These are phyloP conservation scores for Bhutanitis thaidina DNA, from an alignment of 2,888 invertebrate genomes.

Conservation along the genomic window DNA sequence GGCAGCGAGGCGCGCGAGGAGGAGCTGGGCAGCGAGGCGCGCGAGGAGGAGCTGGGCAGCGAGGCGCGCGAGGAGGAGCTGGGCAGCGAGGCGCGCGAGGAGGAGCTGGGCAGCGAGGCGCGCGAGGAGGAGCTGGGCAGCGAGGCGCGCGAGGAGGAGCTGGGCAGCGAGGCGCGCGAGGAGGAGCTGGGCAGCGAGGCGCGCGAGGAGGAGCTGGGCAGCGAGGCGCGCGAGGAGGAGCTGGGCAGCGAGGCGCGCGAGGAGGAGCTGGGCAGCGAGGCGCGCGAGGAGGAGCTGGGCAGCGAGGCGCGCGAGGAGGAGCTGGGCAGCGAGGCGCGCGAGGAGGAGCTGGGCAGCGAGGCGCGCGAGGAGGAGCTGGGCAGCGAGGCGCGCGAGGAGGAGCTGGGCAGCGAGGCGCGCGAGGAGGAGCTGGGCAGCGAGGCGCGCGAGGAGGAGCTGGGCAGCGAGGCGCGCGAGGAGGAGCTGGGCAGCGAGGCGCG, in stretches of 20 bases:
- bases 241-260: conserved; percentile 58
- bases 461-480: conserved; percentile 64
- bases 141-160: conserved; percentile 69
- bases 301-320: conserved; percentile 68
- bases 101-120: no score
- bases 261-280: no score
- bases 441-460: conserved; percentile 77
- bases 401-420: conserved; percentile 59
- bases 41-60: no score
- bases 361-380: conserved; percentile 65
- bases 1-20: conserved; percentile 83
- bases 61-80: conserved; percentile 80
- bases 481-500: conserved; percentile 82
- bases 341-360: conserved; percentile 65
- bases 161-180: conserved; percentile 81
- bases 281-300: conserved; percentile 70
- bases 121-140: conserved; percentile 70
- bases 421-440: no score
- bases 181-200: conserved; percentile 61
- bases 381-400: conserved; percentile 82
- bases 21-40: conserved; percentile 52
- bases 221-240: conserved; percentile 81
- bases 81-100: conserved; percentile 62
- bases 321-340: conserved; percentile 81
- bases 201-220: no score